These are phyloP conservation scores for Mormyrus hasselquistii DNA, from an alignment of 2,797 vertebrate species.

Conservation along the genomic window DNA sequence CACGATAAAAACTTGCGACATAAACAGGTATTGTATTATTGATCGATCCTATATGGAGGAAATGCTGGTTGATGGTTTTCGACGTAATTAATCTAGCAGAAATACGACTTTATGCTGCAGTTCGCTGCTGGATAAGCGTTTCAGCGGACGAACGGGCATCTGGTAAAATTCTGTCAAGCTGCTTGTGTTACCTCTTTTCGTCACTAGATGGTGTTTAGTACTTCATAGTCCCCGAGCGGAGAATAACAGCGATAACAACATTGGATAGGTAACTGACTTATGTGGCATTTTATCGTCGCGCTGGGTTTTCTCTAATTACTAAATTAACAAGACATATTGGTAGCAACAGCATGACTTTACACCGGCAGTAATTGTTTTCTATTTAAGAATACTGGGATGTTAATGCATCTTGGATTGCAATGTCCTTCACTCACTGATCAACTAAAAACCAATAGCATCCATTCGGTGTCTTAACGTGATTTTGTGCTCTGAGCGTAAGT, in stretches of 20 bases:
- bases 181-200: neutral
- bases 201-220: neutral
- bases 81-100: neutral
- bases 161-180: neutral
- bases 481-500: neutral
- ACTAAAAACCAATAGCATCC: neutral
- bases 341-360: neutral
- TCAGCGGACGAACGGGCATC: neutral
- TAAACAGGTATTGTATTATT: neutral
- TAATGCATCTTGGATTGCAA: neutral
- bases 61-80: neutral
- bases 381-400: neutral
- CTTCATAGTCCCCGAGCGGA: neutral
- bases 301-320: neutral
- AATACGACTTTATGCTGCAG: neutral
- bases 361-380: neutral
- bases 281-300: neutral
- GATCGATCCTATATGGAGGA: neutral
- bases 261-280: neutral
- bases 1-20: neutral
- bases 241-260: neutral
- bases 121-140: neutral
- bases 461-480: neutral
- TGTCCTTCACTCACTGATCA: neutral
- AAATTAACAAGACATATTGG: neutral